Percentiles rank a stretch among this genome's conserved stretches.
Evolutionary conservation across 2,797 vertebrate genomes (phyloP).

Genomic region (Megalops cyprinoides): DNA sequence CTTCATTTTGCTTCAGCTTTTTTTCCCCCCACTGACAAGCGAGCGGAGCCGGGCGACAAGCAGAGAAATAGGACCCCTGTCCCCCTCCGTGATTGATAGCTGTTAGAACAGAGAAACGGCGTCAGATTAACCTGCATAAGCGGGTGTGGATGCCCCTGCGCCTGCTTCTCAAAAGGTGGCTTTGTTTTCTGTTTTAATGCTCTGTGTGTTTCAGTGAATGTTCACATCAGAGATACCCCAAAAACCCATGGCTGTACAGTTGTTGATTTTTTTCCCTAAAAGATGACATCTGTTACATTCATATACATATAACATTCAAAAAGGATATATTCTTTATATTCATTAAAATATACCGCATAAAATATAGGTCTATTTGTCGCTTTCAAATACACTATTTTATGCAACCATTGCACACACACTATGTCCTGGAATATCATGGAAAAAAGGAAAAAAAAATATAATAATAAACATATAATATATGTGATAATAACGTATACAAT

Average conservation of each 20-base stretch:
- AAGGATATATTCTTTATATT: too few species aligned
- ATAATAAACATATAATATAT: too few species aligned
- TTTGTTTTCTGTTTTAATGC: not conserved
- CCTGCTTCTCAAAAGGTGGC: not conserved
- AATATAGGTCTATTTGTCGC: too few species aligned
- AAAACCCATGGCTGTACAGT: not conserved
- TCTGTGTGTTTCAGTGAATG: not conserved
- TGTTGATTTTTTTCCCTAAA: not conserved
- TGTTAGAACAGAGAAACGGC: slow-evolving; percentile 14
- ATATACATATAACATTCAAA: too few species aligned
- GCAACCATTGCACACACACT: too few species aligned
- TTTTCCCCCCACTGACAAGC: slow-evolving; percentile 24
- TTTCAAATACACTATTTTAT: too few species aligned
- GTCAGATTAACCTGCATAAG: slow-evolving; percentile 21
- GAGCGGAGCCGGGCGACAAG: slow-evolving; percentile 29
- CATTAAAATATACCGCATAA: too few species aligned
- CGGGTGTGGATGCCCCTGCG: not conserved
- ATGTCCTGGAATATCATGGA: too few species aligned
- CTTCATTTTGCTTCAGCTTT: slow-evolving; percentile 64
- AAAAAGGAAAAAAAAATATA: too few species aligned
- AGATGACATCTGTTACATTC: not conserved
- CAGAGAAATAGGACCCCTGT: slow-evolving; percentile 7
- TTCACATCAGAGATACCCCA: too few species aligned
- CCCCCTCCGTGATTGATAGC: slow-evolving; percentile 24
- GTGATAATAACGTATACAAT: too few species aligned